Evolutionary conservation across 2,113 vertebrate species (phyloP).

Genomic region (Dissostichus mawsoni): DNA sequence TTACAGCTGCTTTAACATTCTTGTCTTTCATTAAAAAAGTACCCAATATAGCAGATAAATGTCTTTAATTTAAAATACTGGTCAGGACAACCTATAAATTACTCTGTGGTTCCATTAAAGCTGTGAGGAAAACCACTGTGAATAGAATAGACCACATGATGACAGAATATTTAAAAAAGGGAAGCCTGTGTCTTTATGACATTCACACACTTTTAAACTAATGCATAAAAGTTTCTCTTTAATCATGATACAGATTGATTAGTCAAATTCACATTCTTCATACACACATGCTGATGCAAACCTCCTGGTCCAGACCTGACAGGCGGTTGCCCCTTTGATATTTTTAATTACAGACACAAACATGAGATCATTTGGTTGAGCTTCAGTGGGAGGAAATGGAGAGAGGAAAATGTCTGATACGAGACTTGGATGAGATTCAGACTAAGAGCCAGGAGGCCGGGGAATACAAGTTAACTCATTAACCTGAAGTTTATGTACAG

Average conservation of each 20-base stretch:
- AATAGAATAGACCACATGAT: not conserved
- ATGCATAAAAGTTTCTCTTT: not conserved
- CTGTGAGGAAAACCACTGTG: not conserved
- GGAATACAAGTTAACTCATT: not conserved
- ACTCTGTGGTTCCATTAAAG: not conserved
- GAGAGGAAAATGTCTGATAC: conserved; percentile 42
- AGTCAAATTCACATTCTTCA: conserved; percentile 9
- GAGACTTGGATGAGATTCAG: conserved; percentile 40
- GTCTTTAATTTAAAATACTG: not conserved
- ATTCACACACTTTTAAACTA: not conserved
- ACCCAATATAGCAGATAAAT: not conserved
- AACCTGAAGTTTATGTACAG: conserved; percentile 14
- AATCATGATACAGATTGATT: not conserved
- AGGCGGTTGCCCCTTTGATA: not conserved
- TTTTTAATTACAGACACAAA: conserved; percentile 11
- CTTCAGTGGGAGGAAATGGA: conserved; percentile 33
- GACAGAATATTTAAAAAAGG: not conserved
- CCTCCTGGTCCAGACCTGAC: conserved; percentile 17
- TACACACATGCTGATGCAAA: conserved; percentile 11
- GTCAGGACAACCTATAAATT: not conserved
- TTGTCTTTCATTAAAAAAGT: not conserved
- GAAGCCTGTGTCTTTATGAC: not conserved
- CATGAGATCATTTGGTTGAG: conserved; percentile 10
- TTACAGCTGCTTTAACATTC: not conserved
- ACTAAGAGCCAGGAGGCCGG: conserved; percentile 32